Conservation (phyloP, 2,797 vertebrate species). For the Gallinago solitaria region DNA sequence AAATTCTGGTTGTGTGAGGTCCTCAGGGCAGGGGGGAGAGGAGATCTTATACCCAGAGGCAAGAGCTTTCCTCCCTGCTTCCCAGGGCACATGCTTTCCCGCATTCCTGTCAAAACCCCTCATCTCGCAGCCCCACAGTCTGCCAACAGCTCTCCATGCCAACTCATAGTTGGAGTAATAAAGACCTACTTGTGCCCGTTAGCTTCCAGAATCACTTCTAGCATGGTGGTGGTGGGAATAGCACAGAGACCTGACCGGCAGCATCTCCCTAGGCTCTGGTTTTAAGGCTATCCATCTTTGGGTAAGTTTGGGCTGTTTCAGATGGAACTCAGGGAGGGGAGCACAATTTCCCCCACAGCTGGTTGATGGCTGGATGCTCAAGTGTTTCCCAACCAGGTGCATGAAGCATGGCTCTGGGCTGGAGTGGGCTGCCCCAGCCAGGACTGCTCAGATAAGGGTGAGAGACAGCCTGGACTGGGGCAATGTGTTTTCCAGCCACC, state of each 20-base stretch:
- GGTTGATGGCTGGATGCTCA: not conserved
- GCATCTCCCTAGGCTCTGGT: not conserved
- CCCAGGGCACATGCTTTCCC: not conserved
- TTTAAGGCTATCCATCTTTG: not conserved
- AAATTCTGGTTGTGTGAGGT: not conserved
- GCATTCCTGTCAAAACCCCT: not conserved
- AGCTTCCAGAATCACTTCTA: not conserved
- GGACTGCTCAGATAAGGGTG: not conserved
- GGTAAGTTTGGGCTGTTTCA: not conserved
- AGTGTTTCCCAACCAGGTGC: not conserved
- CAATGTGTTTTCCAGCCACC: not conserved
- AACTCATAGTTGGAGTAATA: not conserved
- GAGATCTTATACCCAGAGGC: not conserved
- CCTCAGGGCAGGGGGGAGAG: not conserved
- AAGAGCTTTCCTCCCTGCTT: not conserved
- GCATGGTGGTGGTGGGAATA: not conserved
- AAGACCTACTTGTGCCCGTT: not conserved
- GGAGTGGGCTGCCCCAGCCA: not conserved
- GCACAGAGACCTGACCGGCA: not conserved
- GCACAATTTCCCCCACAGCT: accelerated
- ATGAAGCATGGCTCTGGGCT: not conserved
- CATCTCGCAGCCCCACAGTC: accelerated
- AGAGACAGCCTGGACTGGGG: not conserved
- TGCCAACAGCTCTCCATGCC: not conserved
- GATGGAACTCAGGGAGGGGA: not conserved